Base-by-base conservation (phyloP, 2,797 vertebrate genomes). In the Melopsittacus undulatus region DNA sequence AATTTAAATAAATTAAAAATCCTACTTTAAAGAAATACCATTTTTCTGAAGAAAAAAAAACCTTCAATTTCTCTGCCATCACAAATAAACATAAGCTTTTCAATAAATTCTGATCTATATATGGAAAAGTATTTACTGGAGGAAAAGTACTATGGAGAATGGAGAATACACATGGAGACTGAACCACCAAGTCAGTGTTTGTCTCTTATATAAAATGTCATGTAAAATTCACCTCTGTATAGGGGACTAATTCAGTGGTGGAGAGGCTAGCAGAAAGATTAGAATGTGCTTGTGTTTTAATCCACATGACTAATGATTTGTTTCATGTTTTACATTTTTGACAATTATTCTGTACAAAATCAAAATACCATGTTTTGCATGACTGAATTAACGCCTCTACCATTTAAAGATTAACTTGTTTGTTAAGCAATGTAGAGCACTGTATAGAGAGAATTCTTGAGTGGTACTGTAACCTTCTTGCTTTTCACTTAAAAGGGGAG, bases 371-470 rank as follows among this genome's bases (percentile, higher is more conserved):
- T 3, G 1, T 91, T 90, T 87, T 83, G 54, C 48, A 9, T 73
- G 45, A n/a, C 54, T 83, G 83, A 90, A 79, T 76, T 57, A 83
- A 85, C 59, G 87, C 61, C 54, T 85, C 80, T 89, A 49, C 83
- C 75, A n/a, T 89, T 96, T 91, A 56, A 94, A 91, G 79, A 81
- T 83, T 78, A 70, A 40, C 16, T 90, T 95, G 26, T 81, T 91
- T 63, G 51, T 83, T 22, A 46, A 90, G 20, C 26, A 51, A 32
- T 24, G 10, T 11, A 62, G 43, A 89, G 36, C n/a, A 64, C 54
- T 36, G 45, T 45, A 2, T 6, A 45, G 52, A 54, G 20, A 94
- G 56, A 86, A 89, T 82, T 36, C 34, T 26, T 23, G 11, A 38
- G 18, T 75, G 88, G 52, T 49, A 20, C 26, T 66, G 36, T 36